phyloP scores from a whole-genome alignment of 2,888 invertebrate genomes.

The Marronus borbonicus region DNA sequence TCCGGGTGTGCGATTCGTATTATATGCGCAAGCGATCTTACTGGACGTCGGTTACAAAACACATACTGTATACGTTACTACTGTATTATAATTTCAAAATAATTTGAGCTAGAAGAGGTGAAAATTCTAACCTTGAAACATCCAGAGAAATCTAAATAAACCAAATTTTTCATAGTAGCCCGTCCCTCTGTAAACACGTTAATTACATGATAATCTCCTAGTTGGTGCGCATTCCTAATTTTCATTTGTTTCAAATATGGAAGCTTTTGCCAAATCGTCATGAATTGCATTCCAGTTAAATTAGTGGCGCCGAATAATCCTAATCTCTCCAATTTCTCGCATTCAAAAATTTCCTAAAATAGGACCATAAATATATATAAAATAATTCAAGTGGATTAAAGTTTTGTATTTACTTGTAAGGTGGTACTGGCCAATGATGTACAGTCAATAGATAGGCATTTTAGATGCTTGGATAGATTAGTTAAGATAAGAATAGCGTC shows the following conservation, averaged over 20 bases:
- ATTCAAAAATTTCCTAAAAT: slow-evolving; percentile 58
- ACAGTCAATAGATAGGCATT: slow-evolving; percentile 58
- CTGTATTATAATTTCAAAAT: too few species aligned
- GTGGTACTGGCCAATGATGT: slow-evolving; percentile 56
- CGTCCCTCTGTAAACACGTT: slow-evolving; percentile 54
- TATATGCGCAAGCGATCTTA: too few species aligned
- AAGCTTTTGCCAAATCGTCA: slow-evolving; percentile 56
- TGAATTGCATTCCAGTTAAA: slow-evolving; percentile 57
- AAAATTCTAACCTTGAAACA: slow-evolving; percentile 56
- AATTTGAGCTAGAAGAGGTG: too few species aligned
- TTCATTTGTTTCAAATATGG: slow-evolving; percentile 57
- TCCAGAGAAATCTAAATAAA: slow-evolving; percentile 58
- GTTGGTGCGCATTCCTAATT: slow-evolving; percentile 58
- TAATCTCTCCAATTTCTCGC: slow-evolving; percentile 56
- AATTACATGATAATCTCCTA: slow-evolving; percentile 55
- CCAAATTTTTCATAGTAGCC: slow-evolving; percentile 55
- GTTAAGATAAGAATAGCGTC: slow-evolving; percentile 59
- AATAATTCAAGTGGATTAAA: neutral
- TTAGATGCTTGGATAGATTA: slow-evolving; percentile 56
- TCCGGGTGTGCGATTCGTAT: too few species aligned
- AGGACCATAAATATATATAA: neutral
- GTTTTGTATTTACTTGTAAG: slow-evolving; percentile 55
- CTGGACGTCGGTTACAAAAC: too few species aligned
- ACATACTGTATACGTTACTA: too few species aligned
- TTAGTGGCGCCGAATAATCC: slow-evolving; percentile 58